Base-by-base conservation (phyloP, 2,888 invertebrate species). In the Nemotelus pantherinus region DNA sequence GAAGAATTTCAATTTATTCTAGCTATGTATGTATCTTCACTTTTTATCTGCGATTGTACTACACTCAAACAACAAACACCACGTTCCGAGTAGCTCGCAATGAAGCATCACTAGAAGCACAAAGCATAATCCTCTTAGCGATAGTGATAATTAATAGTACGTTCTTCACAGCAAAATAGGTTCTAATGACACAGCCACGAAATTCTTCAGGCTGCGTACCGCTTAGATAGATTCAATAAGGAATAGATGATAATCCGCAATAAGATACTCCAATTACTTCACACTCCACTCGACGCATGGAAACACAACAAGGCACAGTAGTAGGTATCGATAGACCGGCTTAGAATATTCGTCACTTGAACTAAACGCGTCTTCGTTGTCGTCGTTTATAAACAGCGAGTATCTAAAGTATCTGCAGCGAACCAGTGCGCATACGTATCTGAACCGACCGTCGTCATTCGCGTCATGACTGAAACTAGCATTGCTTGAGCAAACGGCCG, bases 401-500 rank as follows among this genome's bases (percentile, higher is more conserved):
- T 70, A 41, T 53, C 5, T 50, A 45, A 65, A 25, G 50, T 67
- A 67, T 48, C 68, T 68, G 6, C 68, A 55, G 50, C 70, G 43
- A 63, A 63, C 7, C 63, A 43, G 70, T 53, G 43, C 70, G 55
- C 25, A 25, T 25, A 25, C 43, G 6, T 25, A n/a, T 25, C 43
- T 47, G 25, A 48, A 43, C 48, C 74, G 60, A 39, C 74, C 47
- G 45, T 74, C 74, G 74, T 48, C 5, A 47, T 25, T 48, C 74
- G 47, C 74, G 74, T 74, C 74, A 74, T 74, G 60, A 74, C 74
- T 74, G 60, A 60, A 74, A 74, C 74, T 74, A 74, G 45, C 60
- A 39, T 2, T n/a, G 43, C 63, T 48, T 48, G 25, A 60, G 74
- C 74, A 25, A 25, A 25, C 25, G 25, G 25, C 25, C 25, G 70